Conservation (phyloP, 2,113 vertebrate species). For the Arizona elegans region DNA sequence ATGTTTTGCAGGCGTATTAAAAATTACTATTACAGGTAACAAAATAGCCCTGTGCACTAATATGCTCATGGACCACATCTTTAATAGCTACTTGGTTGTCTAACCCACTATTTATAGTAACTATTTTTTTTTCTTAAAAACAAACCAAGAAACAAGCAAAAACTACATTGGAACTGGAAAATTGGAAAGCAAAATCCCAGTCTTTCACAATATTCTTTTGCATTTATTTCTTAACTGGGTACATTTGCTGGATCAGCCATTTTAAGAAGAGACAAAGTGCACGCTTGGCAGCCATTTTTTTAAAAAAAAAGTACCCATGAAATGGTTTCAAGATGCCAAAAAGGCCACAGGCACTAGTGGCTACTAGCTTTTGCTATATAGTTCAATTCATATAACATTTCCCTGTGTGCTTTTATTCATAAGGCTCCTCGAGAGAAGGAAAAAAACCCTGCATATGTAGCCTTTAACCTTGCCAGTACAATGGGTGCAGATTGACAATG, state of each 20-base stretch:
- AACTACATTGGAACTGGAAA: not conserved
- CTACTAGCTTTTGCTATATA: not conserved
- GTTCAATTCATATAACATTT: not conserved
- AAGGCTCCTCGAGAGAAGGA: no score
- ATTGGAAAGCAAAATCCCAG: not conserved
- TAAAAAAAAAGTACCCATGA: not conserved
- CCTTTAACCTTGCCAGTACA: not conserved
- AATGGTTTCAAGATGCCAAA: not conserved
- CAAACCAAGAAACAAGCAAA: not conserved
- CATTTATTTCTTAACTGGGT: not conserved
- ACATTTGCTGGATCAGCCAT: not conserved
- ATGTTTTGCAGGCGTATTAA: not conserved
- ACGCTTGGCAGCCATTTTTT: not conserved
- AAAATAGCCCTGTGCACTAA: not conserved
- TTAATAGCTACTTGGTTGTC: not conserved
- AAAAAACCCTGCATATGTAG: not conserved
- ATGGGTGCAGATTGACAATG: not conserved
- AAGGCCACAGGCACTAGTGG: not conserved
- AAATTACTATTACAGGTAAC: not conserved
- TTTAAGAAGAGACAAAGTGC: not conserved
- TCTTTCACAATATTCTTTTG: not conserved
- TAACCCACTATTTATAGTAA: not conserved
- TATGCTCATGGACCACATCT: not conserved
- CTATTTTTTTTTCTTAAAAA: not conserved
- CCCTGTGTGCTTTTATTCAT: not conserved